Conservation (phyloP, 2,888 invertebrate genomes). For the Conistra vaccinii region DNA sequence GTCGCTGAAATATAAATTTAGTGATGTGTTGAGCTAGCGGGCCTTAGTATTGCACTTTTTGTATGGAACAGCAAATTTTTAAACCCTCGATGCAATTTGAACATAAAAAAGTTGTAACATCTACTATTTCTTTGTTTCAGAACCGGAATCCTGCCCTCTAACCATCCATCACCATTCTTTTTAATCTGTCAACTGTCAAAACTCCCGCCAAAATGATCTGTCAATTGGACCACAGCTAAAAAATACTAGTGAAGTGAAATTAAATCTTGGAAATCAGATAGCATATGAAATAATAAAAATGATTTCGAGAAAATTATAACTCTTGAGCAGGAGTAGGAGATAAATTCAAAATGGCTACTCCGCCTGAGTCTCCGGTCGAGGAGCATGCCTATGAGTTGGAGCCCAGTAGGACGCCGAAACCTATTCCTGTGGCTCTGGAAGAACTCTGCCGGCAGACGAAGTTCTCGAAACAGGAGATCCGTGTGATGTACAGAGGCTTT, state of each 20-base stretch:
- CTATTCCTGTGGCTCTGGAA: conserved; percentile 96
- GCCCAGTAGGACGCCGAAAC: conserved; percentile 94
- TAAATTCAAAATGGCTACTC: conserved; percentile 93
- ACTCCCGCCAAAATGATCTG: conserved; percentile 62
- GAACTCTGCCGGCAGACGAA: conserved; percentile 98
- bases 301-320: conserved; percentile 61
- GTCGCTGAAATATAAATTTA: background rate
- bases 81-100: background rate
- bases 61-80: too few relatives aligned
- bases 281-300: conserved; percentile 42
- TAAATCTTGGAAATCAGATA: conserved; percentile 9
- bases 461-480: conserved; percentile 98
- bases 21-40: too few relatives aligned
- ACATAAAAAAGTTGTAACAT: background rate
- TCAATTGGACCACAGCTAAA: conserved; percentile 62
- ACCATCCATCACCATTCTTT: conserved; percentile 36
- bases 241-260: conserved; percentile 44
- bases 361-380: conserved; percentile 96
- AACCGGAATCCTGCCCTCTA: conserved; percentile 49
- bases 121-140: conserved; percentile 61
- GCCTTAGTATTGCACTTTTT: too few relatives aligned
- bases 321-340: conserved; percentile 18
- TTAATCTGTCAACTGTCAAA: conserved; percentile 56
- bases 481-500: conserved; percentile 99
- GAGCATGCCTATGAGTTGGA: conserved; percentile 97